Conservation (phyloP, 2,888 invertebrate species). For the Caenorhabditis wallacei region DNA sequence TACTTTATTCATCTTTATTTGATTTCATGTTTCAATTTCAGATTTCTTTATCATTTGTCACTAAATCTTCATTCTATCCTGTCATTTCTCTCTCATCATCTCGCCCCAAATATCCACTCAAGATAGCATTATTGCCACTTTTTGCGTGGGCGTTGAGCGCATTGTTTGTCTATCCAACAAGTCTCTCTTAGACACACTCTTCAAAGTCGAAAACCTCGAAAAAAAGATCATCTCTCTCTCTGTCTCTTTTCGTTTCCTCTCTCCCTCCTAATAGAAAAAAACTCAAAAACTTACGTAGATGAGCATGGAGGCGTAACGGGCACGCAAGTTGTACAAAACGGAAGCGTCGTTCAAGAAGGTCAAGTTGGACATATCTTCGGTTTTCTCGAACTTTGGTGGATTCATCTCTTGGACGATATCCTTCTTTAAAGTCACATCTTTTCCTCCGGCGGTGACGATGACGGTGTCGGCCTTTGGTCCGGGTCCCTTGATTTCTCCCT, state of each 20-base stretch:
- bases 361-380: constrained; percentile 88
- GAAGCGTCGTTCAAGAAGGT: constrained; percentile 99
- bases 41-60: constrained; percentile 10
- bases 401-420: constrained; percentile 95
- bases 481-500: constrained; percentile 95
- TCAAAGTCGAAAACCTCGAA: constrained; percentile 1
- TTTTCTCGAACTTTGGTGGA: constrained; percentile 98
- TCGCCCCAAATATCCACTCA: constrained; percentile 26
- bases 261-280: neutral
- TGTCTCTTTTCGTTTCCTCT: neutral
- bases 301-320: constrained; percentile 96
- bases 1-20: neutral
- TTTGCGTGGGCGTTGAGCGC: constrained; percentile 40
- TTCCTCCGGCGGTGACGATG: constrained; percentile 91
- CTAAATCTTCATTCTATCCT: constrained; percentile 5
- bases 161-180: constrained; percentile 49
- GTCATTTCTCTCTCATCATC: constrained; percentile 22
- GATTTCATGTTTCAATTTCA: neutral
- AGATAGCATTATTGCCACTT: constrained; percentile 35
- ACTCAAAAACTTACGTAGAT: constrained; percentile 84
- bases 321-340: constrained; percentile 97
- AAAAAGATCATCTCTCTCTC: neutral
- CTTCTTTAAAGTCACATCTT: constrained; percentile 91
- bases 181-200: constrained; percentile 14
- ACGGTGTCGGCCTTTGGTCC: constrained; percentile 96